Conservation (phyloP, 2,888 invertebrate species). For the Tipula unca region DNA sequence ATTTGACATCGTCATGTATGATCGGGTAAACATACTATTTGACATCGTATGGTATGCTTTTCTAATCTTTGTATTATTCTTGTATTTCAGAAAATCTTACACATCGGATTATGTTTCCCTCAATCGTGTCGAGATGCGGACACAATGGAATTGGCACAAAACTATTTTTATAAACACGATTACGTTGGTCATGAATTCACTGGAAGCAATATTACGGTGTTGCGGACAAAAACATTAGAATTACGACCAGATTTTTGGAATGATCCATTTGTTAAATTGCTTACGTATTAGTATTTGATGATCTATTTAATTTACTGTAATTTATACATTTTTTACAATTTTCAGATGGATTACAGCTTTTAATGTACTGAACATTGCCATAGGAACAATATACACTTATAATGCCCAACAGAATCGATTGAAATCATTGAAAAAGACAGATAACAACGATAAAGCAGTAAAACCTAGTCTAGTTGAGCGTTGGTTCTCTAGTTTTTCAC, state of each 20-base stretch:
- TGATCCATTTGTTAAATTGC: neutral
- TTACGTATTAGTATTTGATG: neutral
- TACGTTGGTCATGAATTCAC: neutral
- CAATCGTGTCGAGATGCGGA: conserved; percentile 24
- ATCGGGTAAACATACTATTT: conserved; percentile 20
- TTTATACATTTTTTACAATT: neutral
- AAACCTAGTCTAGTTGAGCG: neutral
- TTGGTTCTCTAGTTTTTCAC: neutral
- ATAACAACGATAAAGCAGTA: neutral
- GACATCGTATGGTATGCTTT: neutral
- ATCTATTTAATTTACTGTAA: neutral
- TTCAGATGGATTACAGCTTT: neutral
- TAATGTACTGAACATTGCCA: neutral
- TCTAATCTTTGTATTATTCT: neutral
- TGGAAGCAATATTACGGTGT: neutral
- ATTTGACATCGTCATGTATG: conserved; percentile 17
- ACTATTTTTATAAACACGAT: neutral
- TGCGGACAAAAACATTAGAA: too few relatives aligned
- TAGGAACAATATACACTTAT: neutral
- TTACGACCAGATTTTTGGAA: neutral
- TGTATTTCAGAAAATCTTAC: conserved; percentile 24
- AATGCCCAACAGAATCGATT: neutral
- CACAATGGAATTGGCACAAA: conserved; percentile 19
- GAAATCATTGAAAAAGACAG: neutral
- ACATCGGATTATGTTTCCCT: conserved; percentile 26